phyloP scores from a whole-genome alignment of 30 jellyfish, hydroid and myxozoan species.

The Aurelia coerulea region DNA sequence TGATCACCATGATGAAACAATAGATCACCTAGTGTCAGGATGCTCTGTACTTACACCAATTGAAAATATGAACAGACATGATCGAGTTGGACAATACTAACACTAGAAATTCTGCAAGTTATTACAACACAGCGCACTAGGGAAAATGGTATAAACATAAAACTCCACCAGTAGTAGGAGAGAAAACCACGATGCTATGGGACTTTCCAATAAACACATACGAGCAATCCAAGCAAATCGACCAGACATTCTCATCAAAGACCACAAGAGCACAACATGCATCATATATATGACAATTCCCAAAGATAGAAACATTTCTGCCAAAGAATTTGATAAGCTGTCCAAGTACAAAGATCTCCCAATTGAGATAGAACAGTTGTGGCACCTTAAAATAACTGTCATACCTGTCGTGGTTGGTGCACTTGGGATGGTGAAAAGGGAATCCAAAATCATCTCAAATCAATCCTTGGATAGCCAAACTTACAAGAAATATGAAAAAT shows the following conservation, averaged over 20 bases:
- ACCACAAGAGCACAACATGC: background rate
- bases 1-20: too few species aligned
- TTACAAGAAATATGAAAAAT: background rate
- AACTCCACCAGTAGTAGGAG: too few species aligned
- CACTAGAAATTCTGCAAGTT: too few species aligned
- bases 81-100: too few species aligned
- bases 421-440: slow-evolving; percentile 26
- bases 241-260: slow-evolving; percentile 26
- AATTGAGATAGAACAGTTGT: slow-evolving; percentile 26
- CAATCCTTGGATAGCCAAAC: slow-evolving; percentile 35
- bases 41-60: too few species aligned
- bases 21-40: too few species aligned
- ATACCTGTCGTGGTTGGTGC: slow-evolving; percentile 32
- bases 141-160: too few species aligned
- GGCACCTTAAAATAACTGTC: slow-evolving; percentile 11
- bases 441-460: background rate
- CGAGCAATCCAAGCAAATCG: slow-evolving; percentile 36
- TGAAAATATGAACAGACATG: too few species aligned
- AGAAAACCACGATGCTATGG: too few species aligned
- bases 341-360: slow-evolving; percentile 1
- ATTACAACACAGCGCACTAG: too few species aligned
- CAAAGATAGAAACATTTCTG: slow-evolving; percentile 1
- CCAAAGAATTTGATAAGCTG: background rate
- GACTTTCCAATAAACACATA: slow-evolving; percentile 20
- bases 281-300: background rate